These are phyloP conservation scores for Galemys pyrenaicus DNA, from an alignment of 2,113 vertebrate genomes.

Conservation along the genomic window DNA sequence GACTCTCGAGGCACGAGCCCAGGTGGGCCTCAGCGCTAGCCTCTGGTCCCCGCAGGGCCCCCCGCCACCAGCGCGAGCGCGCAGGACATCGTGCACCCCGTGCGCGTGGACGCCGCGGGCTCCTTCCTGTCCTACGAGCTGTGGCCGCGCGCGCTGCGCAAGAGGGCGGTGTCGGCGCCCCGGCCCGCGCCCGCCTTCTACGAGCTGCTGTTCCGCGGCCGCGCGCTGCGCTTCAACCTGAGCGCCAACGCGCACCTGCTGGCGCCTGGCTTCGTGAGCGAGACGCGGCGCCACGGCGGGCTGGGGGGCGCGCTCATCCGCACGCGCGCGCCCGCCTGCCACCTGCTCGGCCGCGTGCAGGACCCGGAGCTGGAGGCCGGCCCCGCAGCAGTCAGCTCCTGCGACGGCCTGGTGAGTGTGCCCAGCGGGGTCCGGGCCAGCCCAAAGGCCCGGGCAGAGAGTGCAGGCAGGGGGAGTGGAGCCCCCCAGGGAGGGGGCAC, in stretches of 20 bases:
- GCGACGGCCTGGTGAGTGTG: constrained; percentile 93
- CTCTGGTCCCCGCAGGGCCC: not conserved
- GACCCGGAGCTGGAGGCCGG: constrained; percentile 81
- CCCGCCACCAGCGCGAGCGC: not conserved
- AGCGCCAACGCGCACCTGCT: constrained; percentile 91
- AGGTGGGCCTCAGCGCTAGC: too few species aligned
- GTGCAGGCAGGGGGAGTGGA: not conserved
- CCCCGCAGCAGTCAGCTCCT: constrained; percentile 92
- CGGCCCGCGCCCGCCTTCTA: constrained; percentile 85
- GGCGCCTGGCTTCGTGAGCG: constrained; percentile 91
- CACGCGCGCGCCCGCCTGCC: constrained; percentile 82
- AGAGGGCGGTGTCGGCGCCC: constrained; percentile 83
- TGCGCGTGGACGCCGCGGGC: constrained; percentile 91
- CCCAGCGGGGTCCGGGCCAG: too few species aligned
- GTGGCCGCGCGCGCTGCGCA: constrained; percentile 87
- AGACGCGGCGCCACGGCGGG: constrained; percentile 88
- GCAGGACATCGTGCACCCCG: constrained; percentile 92
- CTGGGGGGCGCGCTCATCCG: constrained; percentile 70
- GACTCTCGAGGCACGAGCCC: too few species aligned
- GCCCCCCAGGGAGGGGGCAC: too few species aligned
- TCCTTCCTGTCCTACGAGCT: constrained; percentile 93
- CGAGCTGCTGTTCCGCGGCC: constrained; percentile 85
- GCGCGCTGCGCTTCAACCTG: constrained; percentile 91
- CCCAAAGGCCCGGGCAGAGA: too few species aligned
- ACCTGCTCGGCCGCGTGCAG: constrained; percentile 93